A percentile compares a stretch with the other conserved stretches of the same genome.
These are phyloP conservation scores for Conger conger DNA, from an alignment of 2,113 vertebrate genomes.

Conservation along the genomic window DNA sequence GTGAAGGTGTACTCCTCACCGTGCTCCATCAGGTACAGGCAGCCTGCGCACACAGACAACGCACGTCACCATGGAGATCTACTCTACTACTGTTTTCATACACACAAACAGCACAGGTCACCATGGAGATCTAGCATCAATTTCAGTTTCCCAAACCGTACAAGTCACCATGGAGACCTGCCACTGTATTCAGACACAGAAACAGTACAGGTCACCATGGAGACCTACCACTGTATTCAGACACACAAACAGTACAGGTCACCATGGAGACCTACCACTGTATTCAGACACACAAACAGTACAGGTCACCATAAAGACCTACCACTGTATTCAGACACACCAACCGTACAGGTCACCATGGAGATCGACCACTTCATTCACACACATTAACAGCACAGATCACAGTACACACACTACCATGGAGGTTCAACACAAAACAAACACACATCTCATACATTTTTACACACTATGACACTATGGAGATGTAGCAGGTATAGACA, in stretches of 20 bases:
- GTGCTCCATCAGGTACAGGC: constrained; percentile 85
- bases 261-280: not conserved
- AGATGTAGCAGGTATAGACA: too few species aligned
- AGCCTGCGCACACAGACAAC: constrained; percentile 64
- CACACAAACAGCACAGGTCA: not conserved
- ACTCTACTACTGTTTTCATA: not conserved
- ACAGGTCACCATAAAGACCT: not conserved
- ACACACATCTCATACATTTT: not conserved
- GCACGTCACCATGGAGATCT: not conserved
- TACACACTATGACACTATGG: too few species aligned
- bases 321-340: not conserved
- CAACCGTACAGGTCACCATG: not conserved
- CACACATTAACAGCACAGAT: too few species aligned
- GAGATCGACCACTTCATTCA: not conserved
- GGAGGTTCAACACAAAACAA: not conserved
- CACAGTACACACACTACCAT: not conserved
- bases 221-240: not conserved
- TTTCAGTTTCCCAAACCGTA: not conserved
- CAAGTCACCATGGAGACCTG: not conserved
- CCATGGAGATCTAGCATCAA: not conserved
- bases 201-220: not conserved
- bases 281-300: not conserved
- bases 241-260: not conserved
- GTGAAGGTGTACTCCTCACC: constrained; percentile 94
- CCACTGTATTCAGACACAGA: not conserved